Percentiles rank a stretch among this genome's conserved stretches.
Evolutionary conservation across 2,113 vertebrate genomes (phyloP).

Genomic region (Sebastes fasciatus): DNA sequence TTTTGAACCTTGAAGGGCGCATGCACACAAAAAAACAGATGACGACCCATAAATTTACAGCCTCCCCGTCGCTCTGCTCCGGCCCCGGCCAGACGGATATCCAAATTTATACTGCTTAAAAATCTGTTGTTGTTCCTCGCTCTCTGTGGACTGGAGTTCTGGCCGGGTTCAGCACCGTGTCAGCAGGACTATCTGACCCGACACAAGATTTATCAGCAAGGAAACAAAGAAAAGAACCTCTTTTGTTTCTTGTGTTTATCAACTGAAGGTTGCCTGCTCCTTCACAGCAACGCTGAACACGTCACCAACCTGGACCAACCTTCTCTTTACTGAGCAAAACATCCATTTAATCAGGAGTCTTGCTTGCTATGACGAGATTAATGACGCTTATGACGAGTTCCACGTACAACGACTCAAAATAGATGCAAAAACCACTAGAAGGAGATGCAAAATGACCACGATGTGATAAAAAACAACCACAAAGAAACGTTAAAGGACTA

Average conservation of each 20-base stretch:
- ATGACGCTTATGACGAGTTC: no score
- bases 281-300: neutral
- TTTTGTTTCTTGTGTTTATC: neutral
- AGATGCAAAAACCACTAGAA: no score
- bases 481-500: no score
- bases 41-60: constrained; percentile 59
- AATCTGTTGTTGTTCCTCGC: neutral
- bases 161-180: neutral
- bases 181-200: constrained; percentile 10
- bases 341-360: neutral
- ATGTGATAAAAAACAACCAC: no score
- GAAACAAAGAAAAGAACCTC: neutral
- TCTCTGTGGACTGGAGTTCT: constrained; percentile 21
- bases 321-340: neutral
- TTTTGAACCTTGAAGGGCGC: constrained; percentile 62
- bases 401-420: no score
- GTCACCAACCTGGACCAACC: neutral
- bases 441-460: no score
- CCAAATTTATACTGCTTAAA: constrained; percentile 53
- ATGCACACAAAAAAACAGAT: constrained; percentile 52
- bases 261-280: neutral
- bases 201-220: neutral
- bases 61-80: constrained; percentile 29
- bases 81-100: constrained; percentile 30
- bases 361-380: neutral